These are phyloP conservation scores for Palythoa heliodiscus DNA, from an alignment of 92 coral and sea anemone species.

Conservation along the genomic window DNA sequence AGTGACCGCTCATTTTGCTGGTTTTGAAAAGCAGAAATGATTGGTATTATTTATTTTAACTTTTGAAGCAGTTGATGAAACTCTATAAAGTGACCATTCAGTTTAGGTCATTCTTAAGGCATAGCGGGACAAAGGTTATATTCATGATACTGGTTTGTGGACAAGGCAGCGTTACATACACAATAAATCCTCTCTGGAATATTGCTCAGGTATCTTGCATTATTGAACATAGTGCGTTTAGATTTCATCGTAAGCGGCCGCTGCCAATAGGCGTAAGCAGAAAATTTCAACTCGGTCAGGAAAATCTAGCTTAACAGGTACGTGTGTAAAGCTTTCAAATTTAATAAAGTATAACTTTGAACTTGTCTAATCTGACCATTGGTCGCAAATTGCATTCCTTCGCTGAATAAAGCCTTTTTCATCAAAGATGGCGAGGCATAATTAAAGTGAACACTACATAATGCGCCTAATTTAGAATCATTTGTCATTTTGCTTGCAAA, in stretches of 20 bases:
- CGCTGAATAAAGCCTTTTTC: background rate
- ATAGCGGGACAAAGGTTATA: background rate
- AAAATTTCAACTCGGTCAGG: background rate
- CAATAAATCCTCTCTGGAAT: background rate
- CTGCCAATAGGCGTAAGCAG: background rate
- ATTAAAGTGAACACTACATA: background rate
- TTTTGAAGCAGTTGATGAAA: too few relatives aligned
- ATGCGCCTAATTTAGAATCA: background rate
- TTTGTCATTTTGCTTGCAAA: conserved; percentile 9
- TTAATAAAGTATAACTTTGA: background rate
- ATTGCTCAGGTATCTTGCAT: conserved; percentile 17
- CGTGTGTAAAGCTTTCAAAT: background rate
- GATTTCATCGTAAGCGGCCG: background rate
- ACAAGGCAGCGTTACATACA: background rate
- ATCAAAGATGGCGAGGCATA: background rate
- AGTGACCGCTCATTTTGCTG: background rate
- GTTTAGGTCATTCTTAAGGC: background rate
- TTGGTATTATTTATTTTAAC: too few relatives aligned
- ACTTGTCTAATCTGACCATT: background rate
- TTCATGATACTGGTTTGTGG: background rate
- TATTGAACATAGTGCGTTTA: background rate
- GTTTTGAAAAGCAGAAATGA: too few relatives aligned
- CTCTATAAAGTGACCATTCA: background rate
- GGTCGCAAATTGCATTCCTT: background rate
- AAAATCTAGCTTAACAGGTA: background rate